phyloP scores from a whole-genome alignment of 2,113 vertebrate species.

The Trinectes maculatus region DNA sequence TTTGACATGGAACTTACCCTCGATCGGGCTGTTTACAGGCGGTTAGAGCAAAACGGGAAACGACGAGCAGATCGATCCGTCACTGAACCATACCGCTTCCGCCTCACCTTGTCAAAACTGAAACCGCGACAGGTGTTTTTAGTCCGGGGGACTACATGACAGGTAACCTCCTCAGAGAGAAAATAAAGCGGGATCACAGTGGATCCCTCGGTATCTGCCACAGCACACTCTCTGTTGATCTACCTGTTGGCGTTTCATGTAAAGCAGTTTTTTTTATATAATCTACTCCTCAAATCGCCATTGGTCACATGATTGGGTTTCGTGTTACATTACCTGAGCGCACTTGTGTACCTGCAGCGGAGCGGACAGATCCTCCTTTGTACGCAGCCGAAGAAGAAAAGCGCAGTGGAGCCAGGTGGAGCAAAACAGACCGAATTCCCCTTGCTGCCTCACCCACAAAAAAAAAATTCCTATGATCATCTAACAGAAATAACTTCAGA shows the following conservation, averaged over 20 bases:
- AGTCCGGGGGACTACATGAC: background rate
- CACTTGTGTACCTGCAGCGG: slow-evolving; percentile 75
- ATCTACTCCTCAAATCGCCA: slow-evolving; percentile 56
- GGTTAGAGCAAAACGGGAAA: slow-evolving; percentile 42
- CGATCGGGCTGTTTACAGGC: slow-evolving; percentile 37
- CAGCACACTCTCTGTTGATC: slow-evolving; percentile 21
- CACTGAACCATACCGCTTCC: slow-evolving; percentile 64
- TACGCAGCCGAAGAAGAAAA: slow-evolving; percentile 42
- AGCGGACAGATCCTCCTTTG: slow-evolving; percentile 78
- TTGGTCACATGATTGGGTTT: slow-evolving; percentile 79
- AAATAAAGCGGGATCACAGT: background rate
- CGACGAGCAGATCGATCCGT: slow-evolving; percentile 49
- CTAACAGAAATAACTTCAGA: background rate
- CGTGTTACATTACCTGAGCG: slow-evolving; percentile 82
- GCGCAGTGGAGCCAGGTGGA: slow-evolving; percentile 13
- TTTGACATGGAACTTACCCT: slow-evolving; percentile 7
- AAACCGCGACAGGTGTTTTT: slow-evolving; percentile 33
- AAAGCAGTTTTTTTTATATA: slow-evolving; percentile 49
- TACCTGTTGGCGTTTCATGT: slow-evolving; percentile 56
- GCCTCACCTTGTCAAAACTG: slow-evolving; percentile 73
- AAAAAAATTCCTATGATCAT: background rate
- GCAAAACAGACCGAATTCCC: slow-evolving; percentile 16
- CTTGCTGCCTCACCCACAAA: background rate
- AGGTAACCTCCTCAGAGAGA: background rate
- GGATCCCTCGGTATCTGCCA: background rate